These are phyloP conservation scores for Indicator maculatus DNA, from an alignment of 2,113 vertebrate species.

Conservation along the genomic window DNA sequence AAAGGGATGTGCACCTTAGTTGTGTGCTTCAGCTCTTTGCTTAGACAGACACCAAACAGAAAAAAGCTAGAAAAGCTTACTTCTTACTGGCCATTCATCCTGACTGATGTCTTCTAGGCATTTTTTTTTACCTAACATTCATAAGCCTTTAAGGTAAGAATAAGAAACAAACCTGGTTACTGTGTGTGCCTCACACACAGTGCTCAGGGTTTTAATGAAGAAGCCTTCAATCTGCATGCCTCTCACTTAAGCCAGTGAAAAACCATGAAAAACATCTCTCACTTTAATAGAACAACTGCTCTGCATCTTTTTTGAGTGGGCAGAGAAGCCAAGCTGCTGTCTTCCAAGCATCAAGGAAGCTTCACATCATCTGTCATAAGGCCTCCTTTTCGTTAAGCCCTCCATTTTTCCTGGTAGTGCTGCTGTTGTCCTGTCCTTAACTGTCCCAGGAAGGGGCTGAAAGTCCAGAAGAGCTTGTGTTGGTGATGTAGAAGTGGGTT, in stretches of 20 bases:
- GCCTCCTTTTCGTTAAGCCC: neutral
- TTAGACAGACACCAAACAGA: neutral
- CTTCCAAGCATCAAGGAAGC: neutral
- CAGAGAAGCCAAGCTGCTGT: neutral
- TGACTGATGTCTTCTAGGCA: neutral
- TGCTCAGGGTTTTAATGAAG: neutral
- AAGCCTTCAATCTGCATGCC: neutral
- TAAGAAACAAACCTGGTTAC: neutral
- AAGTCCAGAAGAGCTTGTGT: neutral
- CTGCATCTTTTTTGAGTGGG: neutral
- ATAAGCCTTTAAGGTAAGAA: neutral
- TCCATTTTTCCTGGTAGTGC: neutral
- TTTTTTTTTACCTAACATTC: neutral
- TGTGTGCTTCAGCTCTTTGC: accelerated
- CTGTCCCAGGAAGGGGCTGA: neutral
- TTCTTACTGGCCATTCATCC: neutral
- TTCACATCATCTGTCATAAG: neutral
- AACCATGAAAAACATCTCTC: neutral
- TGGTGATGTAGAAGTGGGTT: neutral
- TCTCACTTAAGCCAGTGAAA: neutral
- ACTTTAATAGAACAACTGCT: neutral
- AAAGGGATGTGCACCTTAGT: neutral
- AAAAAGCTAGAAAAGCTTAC: neutral
- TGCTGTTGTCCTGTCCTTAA: neutral
- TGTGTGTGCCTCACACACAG: neutral